These are phyloP conservation scores for Campylomormyrus numenius DNA, from an alignment of 2,113 vertebrate genomes.

Conservation along the genomic window DNA sequence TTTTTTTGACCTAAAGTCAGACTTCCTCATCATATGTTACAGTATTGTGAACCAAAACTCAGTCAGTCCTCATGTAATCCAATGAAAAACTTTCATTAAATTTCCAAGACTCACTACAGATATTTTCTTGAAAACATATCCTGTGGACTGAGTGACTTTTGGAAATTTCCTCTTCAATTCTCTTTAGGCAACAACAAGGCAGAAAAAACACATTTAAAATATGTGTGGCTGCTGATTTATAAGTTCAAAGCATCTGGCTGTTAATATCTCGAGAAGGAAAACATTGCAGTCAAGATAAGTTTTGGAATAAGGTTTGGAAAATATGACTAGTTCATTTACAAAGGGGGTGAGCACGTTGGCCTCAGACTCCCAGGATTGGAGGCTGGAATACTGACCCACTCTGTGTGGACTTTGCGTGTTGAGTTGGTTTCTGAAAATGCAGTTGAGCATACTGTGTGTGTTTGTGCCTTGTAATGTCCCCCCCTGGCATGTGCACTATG, in stretches of 20 bases:
- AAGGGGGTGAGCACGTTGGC: background rate
- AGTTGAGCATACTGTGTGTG: background rate
- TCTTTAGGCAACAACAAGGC: background rate
- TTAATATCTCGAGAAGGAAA: background rate
- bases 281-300: background rate
- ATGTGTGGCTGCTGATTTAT: background rate
- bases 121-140: background rate
- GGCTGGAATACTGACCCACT: background rate
- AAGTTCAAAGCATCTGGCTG: background rate
- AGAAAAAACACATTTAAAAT: background rate
- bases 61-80: background rate
- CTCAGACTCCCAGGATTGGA: background rate
- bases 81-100: background rate
- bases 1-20: background rate
- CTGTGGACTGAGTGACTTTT: background rate
- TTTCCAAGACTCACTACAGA: background rate
- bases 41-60: background rate
- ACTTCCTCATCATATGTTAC: background rate
- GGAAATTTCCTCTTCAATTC: background rate
- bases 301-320: background rate
- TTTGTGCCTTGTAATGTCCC: background rate
- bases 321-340: slow-evolving; percentile 1
- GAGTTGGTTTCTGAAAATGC: background rate
- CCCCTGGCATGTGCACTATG: background rate
- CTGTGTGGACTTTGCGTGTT: background rate